These are phyloP conservation scores for Cassiopea xamachana DNA, from an alignment of 30 jellyfish, hydroid and myxozoan species.

Conservation along the genomic window DNA sequence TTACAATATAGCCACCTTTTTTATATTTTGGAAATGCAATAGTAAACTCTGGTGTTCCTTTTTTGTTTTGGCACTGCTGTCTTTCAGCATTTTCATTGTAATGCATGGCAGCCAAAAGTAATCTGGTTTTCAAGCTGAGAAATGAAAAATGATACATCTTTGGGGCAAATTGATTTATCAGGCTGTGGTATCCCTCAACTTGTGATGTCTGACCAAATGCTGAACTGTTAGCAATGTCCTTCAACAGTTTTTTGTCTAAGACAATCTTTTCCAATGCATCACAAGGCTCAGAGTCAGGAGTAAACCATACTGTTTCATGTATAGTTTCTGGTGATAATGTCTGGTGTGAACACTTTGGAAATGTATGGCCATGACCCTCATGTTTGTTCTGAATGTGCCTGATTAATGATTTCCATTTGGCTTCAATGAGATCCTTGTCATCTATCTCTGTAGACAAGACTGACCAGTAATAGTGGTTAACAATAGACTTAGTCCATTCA, in stretches of 20 bases:
- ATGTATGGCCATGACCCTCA: conserved; percentile 30
- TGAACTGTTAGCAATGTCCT: conserved; percentile 62
- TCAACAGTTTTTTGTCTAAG: conserved; percentile 15
- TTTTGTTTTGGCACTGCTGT: conserved; percentile 37
- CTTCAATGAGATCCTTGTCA: conserved; percentile 45
- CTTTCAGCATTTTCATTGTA: conserved; percentile 43
- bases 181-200: conserved; percentile 51
- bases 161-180: conserved; percentile 53
- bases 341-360: conserved; percentile 47
- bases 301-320: conserved; percentile 54
- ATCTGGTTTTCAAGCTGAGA: conserved; percentile 31
- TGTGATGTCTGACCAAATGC: conserved; percentile 59
- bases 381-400: conserved; percentile 49
- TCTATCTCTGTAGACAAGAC: conserved; percentile 60
- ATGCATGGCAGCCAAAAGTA: conserved; percentile 44
- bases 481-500: conserved; percentile 46
- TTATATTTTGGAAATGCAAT: conserved; percentile 48
- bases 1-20: conserved; percentile 51
- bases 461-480: conserved; percentile 77
- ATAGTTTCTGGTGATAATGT: conserved; percentile 38
- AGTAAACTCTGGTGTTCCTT: conserved; percentile 26
- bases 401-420: conserved; percentile 33
- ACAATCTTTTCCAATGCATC: conserved; percentile 57
- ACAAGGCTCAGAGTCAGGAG: conserved; percentile 61
- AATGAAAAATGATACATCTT: conserved; percentile 52